Conservation (phyloP, 2,113 vertebrate genomes). For the Chunga burmeisteri region DNA sequence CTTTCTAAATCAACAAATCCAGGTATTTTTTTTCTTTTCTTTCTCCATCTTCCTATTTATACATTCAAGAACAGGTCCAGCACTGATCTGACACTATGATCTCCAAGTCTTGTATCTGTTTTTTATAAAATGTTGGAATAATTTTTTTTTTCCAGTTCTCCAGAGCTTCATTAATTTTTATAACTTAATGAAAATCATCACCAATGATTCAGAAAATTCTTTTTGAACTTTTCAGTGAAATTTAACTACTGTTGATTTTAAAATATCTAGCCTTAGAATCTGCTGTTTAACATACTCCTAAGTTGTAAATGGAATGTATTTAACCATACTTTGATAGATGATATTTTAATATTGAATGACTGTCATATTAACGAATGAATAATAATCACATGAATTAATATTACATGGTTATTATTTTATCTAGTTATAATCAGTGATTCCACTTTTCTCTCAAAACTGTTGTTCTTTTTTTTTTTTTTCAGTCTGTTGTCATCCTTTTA, state of each 20-base stretch:
- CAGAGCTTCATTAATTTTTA: background rate
- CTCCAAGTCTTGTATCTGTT: background rate
- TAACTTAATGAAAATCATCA: background rate
- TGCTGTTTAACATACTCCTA: background rate
- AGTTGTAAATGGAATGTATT: background rate
- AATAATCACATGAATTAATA: background rate
- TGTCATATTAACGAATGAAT: background rate
- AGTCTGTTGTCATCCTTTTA: background rate
- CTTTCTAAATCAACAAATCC: background rate
- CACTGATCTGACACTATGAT: background rate
- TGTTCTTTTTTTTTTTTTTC: background rate
- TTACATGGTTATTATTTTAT: background rate
- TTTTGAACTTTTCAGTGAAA: background rate
- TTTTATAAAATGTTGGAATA: background rate
- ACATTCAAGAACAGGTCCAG: background rate
- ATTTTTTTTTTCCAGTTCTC: background rate
- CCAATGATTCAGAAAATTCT: background rate
- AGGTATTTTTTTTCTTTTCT: background rate
- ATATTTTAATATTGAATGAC: background rate
- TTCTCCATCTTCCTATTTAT: background rate
- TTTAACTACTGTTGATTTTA: background rate
- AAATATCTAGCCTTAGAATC: background rate
- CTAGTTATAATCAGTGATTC: background rate
- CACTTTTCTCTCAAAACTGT: background rate
- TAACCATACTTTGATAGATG: background rate